These are phyloP conservation scores for Chrysaora quinquecirrha DNA, from an alignment of 30 jellyfish, hydroid and myxozoan species.

Conservation along the genomic window DNA sequence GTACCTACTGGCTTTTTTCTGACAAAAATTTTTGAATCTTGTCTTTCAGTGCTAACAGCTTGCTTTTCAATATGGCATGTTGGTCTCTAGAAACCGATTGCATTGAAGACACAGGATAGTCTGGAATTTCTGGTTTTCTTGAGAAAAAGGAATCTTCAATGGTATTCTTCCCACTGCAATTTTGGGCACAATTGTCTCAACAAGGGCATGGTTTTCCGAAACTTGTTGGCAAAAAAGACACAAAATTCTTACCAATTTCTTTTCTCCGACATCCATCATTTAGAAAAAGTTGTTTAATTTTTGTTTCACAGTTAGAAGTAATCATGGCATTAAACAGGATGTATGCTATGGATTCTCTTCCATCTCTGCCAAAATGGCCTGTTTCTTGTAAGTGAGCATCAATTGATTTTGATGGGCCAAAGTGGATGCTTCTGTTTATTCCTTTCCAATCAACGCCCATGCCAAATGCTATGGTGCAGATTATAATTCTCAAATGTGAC, in stretches of 20 bases:
- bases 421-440: conserved; percentile 1
- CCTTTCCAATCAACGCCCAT: conserved; percentile 38
- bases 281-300: neutral
- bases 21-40: too few relatives aligned
- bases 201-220: neutral
- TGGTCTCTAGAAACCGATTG: neutral
- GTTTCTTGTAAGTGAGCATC: conserved; percentile 14
- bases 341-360: neutral
- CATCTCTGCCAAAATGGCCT: conserved; percentile 17
- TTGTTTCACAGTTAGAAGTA: neutral
- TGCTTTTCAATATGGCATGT: neutral
- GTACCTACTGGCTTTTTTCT: too few relatives aligned
- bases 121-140: neutral
- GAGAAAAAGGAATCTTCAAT: neutral
- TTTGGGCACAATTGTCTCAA: neutral
- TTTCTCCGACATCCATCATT: neutral
- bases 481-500: conserved; percentile 12
- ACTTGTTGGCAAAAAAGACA: neutral
- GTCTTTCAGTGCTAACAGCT: conserved; percentile 1
- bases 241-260: conserved; percentile 1
- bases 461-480: conserved; percentile 32
- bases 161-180: conserved; percentile 3
- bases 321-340: conserved; percentile 11
- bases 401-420: conserved; percentile 24
- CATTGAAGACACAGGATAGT: neutral